Evolutionary conservation across 1,140 invertebrate genomes (phyloP), one percentile per base, ranked within the genome.

Genomic region (Pseudomyrmex flavicornis): DNA sequence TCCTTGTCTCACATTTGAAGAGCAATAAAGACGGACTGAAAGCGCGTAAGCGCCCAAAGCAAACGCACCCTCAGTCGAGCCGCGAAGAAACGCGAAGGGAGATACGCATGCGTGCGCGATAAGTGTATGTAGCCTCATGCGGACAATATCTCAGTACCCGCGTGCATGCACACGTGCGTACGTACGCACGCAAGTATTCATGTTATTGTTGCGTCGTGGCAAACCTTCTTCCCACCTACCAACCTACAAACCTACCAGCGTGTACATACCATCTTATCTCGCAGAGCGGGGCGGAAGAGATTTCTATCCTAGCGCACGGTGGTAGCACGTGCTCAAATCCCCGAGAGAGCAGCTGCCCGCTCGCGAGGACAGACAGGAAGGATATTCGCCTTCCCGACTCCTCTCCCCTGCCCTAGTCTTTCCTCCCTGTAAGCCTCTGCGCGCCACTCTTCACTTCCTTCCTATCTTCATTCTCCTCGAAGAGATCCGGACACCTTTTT

Each of bases 311-410:
- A 74, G 82, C 20, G 65, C 80, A 69, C 84, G 91, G 92, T 92
- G 91, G 92, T 91, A 92, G 91, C 92, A 93, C 92, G 92, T 92
- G 93, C 93, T 93, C 89, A 93, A 93, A 93, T 94, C 93, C 91
- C 17, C 17, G 88, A 90, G 89, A 90, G 92, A 90, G 92, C 89
- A 90, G 89, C 89, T 90, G 89, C 76, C 66, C 68, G 83, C 72
- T 89, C 68, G 74, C 79, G 66, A 80, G 69, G 73, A 54, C 61
- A 70, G 84, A 70, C 87, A 88, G 87, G 87, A 89, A 89, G 87
- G 84, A 89, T 88, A 89, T 88, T 89, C 86, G 79, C 84, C 74
- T 85, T 88, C 87, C 7, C 35, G 79, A 89, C 74, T 74, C 83
- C 72, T 63, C 74, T 26, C 15, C 63, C 44, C 70, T 56, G 35